Conservation (phyloP, 35 echinoderm and acorn worm genomes). For the Ophioderma brevispina region DNA sequence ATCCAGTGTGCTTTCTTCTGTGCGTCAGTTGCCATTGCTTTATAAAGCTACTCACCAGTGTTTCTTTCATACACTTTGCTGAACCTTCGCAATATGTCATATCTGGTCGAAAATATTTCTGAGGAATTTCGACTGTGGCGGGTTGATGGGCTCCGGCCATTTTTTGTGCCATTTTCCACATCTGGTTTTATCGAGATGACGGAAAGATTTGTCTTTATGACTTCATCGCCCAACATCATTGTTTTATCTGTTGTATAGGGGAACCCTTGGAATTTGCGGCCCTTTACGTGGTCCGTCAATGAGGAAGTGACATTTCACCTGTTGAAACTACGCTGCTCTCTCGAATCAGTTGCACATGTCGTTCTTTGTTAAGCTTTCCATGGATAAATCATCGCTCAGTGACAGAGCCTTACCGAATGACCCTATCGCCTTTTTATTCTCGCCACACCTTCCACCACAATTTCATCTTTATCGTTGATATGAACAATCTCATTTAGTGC, state of each 20-base stretch:
- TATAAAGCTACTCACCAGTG: slow-evolving; percentile 29
- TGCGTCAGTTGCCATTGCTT: not conserved
- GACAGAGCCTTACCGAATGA: slow-evolving; percentile 10
- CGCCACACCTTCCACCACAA: slow-evolving; percentile 67
- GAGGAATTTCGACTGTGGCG: slow-evolving; percentile 73
- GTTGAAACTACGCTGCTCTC: not conserved
- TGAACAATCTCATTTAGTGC: slow-evolving; percentile 38
- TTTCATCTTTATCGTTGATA: slow-evolving; percentile 32
- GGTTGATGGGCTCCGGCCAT: slow-evolving; percentile 32
- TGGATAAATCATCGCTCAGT: slow-evolving; percentile 59
- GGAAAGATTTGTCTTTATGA: slow-evolving; percentile 59
- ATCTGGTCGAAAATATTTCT: slow-evolving; percentile 91
- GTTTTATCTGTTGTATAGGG: slow-evolving; percentile 59
- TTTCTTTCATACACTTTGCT: slow-evolving; percentile 48
- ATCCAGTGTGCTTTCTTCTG: slow-evolving; percentile 1
- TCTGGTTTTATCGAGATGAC: slow-evolving; percentile 74
- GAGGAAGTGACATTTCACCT: not conserved
- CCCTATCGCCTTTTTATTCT: not conserved
- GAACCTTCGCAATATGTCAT: slow-evolving; percentile 83
- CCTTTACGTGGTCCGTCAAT: not conserved
- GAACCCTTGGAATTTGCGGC: slow-evolving; percentile 34
- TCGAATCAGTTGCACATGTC: slow-evolving; percentile 1
- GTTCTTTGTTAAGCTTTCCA: not conserved
- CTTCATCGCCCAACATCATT: slow-evolving; percentile 45
- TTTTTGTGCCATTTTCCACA: not conserved